Evolutionary conservation across 1,140 invertebrate genomes (phyloP), one percentile per base, ranked within the genome.

Genomic region (Drosophila azteca): DNA sequence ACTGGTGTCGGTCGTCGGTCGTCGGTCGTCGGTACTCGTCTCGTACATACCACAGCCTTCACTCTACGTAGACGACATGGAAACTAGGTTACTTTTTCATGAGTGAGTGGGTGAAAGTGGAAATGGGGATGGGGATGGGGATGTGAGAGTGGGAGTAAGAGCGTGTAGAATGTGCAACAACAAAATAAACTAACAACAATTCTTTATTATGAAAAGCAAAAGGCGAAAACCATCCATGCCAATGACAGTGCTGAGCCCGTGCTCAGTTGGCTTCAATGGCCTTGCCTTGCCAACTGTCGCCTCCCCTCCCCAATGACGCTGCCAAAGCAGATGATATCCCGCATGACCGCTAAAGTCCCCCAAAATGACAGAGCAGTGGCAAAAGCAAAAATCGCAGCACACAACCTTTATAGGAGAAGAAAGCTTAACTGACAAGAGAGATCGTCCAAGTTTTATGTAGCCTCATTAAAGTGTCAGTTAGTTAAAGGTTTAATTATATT

Each of bases 71-170:
- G 78, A 87, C 83, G 83, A 88, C 83, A 77, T 83, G 83, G 65
- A 87, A 87, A 87, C 83, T 88, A 87, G 83, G 83, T 87, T 87
- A 87, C 78, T 79, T 87, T 88, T 83, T 65, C 82, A 85, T 81
- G 57, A 61, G 82, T 68, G 81, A 78, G 50, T 65, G 73, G 54
- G 71, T 48, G 29, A 48, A 48, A 39, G 35, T 39, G 35, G 11
- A 4, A 39, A 2, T 31, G 7, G 7, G 6, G 2, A 7, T 31
- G 29, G 7, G 1, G 85, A 74, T 24, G 24, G 24, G 24, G 24
- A 24, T 24, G 24, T 0, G 24, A 24, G 24, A 26, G 52, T 61
- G 81, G 61, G 80, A 78, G 54, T 65, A 67, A 58, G 79, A 48
- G 39, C 48, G 31, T 35, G 39, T 26, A 54, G 54, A 55, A 60